These are phyloP conservation scores for Aphyosemion australe DNA, from an alignment of 2,113 vertebrate genomes.

Conservation along the genomic window DNA sequence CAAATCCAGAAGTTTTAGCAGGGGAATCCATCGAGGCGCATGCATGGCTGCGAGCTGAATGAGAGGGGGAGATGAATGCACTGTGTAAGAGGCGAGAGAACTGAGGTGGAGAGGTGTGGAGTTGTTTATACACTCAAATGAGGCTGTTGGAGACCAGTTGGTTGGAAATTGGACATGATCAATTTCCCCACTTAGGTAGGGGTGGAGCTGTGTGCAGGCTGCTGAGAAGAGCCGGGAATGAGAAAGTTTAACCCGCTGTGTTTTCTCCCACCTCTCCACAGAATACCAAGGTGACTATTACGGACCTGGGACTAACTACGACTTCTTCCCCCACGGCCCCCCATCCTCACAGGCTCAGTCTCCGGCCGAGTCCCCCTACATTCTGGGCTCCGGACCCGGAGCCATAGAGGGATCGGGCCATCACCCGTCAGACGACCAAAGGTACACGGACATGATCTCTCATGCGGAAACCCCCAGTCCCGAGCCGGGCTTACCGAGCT, in stretches of 20 bases:
- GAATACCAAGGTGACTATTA: slow-evolving; percentile 99
- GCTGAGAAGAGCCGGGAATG: background rate
- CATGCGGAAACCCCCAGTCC: slow-evolving; percentile 95
- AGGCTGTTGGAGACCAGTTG: slow-evolving; percentile 59
- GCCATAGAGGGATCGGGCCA: slow-evolving; percentile 89
- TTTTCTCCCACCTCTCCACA: slow-evolving; percentile 65
- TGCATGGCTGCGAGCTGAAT: slow-evolving; percentile 56
- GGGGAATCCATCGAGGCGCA: slow-evolving; percentile 48
- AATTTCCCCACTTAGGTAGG: slow-evolving; percentile 58
- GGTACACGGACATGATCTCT: slow-evolving; percentile 99
- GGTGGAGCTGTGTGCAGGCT: slow-evolving; percentile 30
- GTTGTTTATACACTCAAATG: slow-evolving; percentile 71
- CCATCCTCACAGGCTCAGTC: slow-evolving; percentile 98
- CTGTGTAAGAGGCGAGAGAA: slow-evolving; percentile 57
- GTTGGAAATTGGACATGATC: slow-evolving; percentile 67
- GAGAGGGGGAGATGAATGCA: slow-evolving; percentile 59
- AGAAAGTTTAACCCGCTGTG: slow-evolving; percentile 13
- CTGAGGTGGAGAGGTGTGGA: slow-evolving; percentile 62
- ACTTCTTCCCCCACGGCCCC: slow-evolving; percentile 98
- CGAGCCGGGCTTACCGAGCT: slow-evolving; percentile 88
- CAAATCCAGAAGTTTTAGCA: slow-evolving; percentile 53
- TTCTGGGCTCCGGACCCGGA: slow-evolving; percentile 89
- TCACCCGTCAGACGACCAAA: slow-evolving; percentile 93
- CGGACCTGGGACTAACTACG: slow-evolving; percentile 95
- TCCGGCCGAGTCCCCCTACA: slow-evolving; percentile 92